These are phyloP conservation scores for Catostylus mosaicus DNA, from an alignment of 30 jellyfish, hydroid and myxozoan species.

Conservation along the genomic window DNA sequence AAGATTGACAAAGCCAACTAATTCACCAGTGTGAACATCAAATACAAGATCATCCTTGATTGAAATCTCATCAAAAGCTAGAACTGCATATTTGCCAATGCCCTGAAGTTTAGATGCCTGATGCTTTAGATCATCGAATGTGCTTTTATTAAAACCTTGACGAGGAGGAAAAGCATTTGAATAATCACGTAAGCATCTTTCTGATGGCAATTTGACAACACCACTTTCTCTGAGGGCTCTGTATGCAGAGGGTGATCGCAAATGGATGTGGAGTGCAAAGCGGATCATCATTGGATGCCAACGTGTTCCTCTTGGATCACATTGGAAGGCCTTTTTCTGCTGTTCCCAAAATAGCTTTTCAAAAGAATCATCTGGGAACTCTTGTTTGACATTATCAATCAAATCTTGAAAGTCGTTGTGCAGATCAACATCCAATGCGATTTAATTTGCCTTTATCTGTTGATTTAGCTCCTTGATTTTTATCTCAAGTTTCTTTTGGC, in stretches of 20 bases:
- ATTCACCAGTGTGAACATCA: constrained; percentile 5
- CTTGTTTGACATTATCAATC: constrained; percentile 32
- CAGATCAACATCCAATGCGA: constrained; percentile 51
- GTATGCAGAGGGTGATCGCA: constrained; percentile 63
- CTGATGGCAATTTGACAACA: constrained; percentile 53
- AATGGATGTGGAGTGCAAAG: constrained; percentile 57
- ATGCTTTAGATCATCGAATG: constrained; percentile 32
- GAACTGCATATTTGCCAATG: not conserved
- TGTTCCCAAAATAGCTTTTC: constrained; percentile 57
- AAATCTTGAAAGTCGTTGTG: constrained; percentile 40
- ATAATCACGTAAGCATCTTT: constrained; percentile 40
- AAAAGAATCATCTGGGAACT: constrained; percentile 48
- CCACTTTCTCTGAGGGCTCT: constrained; percentile 50
- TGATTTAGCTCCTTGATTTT: constrained; percentile 43
- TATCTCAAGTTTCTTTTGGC: constrained; percentile 24
- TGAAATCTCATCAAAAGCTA: constrained; percentile 16
- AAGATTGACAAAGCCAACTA: constrained; percentile 19
- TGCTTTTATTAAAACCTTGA: constrained; percentile 44
- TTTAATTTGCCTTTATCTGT: constrained; percentile 27
- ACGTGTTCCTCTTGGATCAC: constrained; percentile 48
- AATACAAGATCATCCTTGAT: constrained; percentile 14
- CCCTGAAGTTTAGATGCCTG: constrained; percentile 10
- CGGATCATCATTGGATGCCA: constrained; percentile 70
- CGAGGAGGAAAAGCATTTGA: constrained; percentile 41
- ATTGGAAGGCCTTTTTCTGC: constrained; percentile 54